Percentiles rank a stretch among this genome's conserved stretches.
phyloP scores from a whole-genome alignment of 2,113 vertebrate species.

The Regulus satrapa region DNA sequence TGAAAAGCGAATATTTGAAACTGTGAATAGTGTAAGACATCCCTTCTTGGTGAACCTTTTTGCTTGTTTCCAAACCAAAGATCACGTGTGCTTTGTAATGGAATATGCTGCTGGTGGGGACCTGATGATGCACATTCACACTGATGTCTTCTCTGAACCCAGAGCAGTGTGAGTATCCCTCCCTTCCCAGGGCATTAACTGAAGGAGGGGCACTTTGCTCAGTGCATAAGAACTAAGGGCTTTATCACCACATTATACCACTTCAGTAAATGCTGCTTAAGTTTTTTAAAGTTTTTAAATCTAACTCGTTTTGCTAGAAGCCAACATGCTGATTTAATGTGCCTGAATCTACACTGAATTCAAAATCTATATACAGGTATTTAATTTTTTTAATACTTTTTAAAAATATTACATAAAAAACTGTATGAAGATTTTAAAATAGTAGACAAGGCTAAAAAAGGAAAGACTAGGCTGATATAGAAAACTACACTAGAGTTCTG shows the following conservation, averaged over 20 bases:
- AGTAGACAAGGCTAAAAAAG: background rate
- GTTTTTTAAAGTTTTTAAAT: background rate
- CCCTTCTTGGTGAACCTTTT: conserved; percentile 99
- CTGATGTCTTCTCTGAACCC: conserved; percentile 97
- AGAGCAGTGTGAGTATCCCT: conserved; percentile 88
- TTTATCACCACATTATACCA: background rate
- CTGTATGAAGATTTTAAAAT: background rate
- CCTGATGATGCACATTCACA: conserved; percentile 99
- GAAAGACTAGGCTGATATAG: background rate
- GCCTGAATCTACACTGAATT: background rate
- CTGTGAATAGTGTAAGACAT: conserved; percentile 97
- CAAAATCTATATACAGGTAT: background rate
- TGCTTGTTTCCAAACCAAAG: conserved; percentile 98
- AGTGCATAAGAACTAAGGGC: background rate
- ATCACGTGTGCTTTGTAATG: conserved; percentile 99
- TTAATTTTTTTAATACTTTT: background rate
- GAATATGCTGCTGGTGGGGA: conserved; percentile 98
- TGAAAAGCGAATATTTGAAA: conserved; percentile 98
- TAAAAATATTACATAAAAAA: background rate
- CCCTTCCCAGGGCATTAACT: background rate
- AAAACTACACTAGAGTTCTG: no score
- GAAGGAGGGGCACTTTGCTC: background rate
- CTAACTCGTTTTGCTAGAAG: background rate
- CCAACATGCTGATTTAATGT: background rate
- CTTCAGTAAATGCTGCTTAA: background rate